Percentiles rank a stretch among this genome's conserved stretches.
Evolutionary conservation across 2,888 invertebrate genomes (phyloP).

Genomic region (Tetropium fuscum): DNA sequence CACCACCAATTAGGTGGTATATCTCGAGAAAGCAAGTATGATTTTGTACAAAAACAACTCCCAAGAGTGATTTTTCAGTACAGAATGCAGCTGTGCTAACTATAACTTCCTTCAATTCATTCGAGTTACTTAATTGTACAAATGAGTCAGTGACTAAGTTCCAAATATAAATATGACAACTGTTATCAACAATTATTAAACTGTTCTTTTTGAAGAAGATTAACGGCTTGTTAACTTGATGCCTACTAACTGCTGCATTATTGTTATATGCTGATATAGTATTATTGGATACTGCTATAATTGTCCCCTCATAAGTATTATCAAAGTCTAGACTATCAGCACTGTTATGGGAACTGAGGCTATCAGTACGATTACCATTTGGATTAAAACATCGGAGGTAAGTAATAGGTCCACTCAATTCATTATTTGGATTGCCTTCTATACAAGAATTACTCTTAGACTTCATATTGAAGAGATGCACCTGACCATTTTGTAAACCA

Average conservation of each 20-base stretch:
- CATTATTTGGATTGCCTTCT: background rate
- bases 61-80: conserved; percentile 26
- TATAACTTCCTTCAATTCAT: conserved; percentile 22
- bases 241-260: conserved; percentile 16
- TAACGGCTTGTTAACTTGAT: conserved; percentile 25
- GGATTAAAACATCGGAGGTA: conserved; percentile 47
- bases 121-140: conserved; percentile 3
- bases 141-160: conserved; percentile 27
- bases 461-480: conserved; percentile 53
- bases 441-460: conserved; percentile 36
- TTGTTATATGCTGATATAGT: conserved; percentile 27
- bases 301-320: conserved; percentile 17
- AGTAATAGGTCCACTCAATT: conserved; percentile 39
- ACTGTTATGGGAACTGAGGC: conserved; percentile 29
- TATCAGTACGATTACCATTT: conserved; percentile 13
- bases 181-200: conserved; percentile 31
- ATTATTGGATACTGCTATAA: conserved; percentile 25
- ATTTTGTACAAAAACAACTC: conserved; percentile 23
- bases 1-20: conserved; percentile 15
- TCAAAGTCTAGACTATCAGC: conserved; percentile 34
- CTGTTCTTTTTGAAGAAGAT: conserved; percentile 28
- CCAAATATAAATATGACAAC: conserved; percentile 33
- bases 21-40: conserved; percentile 30
- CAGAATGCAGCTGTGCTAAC: conserved; percentile 29
- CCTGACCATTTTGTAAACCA: conserved; percentile 55